A percentile compares a stretch with the other conserved stretches of the same genome.
phyloP scores from a whole-genome alignment of 2,888 invertebrate species.

The Autographa gamma region DNA sequence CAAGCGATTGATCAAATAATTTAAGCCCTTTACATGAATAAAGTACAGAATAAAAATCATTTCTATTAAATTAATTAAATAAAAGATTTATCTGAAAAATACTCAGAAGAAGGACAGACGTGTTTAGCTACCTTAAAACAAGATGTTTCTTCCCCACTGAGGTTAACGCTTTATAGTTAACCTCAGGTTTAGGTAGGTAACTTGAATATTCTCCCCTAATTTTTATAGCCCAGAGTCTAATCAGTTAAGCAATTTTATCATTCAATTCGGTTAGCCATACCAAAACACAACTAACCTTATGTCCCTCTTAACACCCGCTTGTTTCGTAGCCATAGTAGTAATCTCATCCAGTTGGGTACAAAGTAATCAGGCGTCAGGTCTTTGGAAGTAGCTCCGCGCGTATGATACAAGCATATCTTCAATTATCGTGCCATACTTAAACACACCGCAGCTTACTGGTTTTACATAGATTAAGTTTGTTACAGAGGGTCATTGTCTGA shows the following conservation, averaged over 20 bases:
- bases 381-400: slow-evolving; percentile 71
- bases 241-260: too few species aligned
- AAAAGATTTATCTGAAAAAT: too few species aligned
- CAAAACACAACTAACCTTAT: not conserved
- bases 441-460: slow-evolving; percentile 81
- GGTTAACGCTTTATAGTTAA: too few species aligned
- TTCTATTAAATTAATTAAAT: too few species aligned
- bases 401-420: slow-evolving; percentile 86
- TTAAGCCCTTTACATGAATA: not conserved
- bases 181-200: too few species aligned
- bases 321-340: slow-evolving; percentile 59
- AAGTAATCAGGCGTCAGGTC: slow-evolving; percentile 82
- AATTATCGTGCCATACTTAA: slow-evolving; percentile 89
- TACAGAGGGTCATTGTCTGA: slow-evolving; percentile 15
- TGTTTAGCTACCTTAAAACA: too few species aligned
- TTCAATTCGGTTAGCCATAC: too few species aligned
- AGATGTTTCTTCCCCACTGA: too few species aligned
- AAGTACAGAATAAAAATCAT: too few species aligned
- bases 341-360: slow-evolving; percentile 64
- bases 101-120: not conserved
- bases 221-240: too few species aligned
- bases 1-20: not conserved
- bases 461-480: slow-evolving; percentile 65
- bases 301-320: slow-evolving; percentile 16
- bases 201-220: too few species aligned